Evolutionary conservation across 2,888 invertebrate species (phyloP), one percentile per base, ranked within the genome.

Genomic region (Brachyptera putata): DNA sequence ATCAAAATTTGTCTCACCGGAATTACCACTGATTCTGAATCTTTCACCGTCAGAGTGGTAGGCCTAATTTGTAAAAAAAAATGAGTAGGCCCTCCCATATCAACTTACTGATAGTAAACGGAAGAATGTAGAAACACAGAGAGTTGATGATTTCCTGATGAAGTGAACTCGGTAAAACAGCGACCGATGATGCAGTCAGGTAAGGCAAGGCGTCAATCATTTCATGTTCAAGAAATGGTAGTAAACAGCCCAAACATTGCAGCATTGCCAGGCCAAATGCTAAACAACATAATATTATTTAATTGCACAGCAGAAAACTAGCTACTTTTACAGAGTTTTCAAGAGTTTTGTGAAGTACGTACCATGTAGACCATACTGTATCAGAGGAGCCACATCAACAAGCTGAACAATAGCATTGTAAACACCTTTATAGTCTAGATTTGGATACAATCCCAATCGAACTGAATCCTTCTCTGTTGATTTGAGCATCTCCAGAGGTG

Each of bases 211-310:
- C 92, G 78, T 98, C 97, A 68, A 99, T 90, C 71, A 93, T 82
- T 73, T 98, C 97, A 73, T 94, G 90, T 74, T 98, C 97, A 71
- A 99, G 79, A 77, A 99, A 99, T 11, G 98, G 95, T 64, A 98
- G 83, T 67, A 99, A 81, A 73, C 96, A 96, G 65, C 95, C 93
- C 65, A 98, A 80, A 69, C 95, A 95, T 76, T 95, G 95, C 36
- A 99, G 82, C 57, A 97, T 84, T 25, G 94, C 89, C 79, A 93
- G 91, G 13, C 96, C 97, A 73, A 98, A 91, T 58, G 87, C 97
- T 95, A 74, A 0, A 80, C 77, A 62, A 63, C 64, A 63, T 61
- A 67, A 58, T n/a, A n/a, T n/a, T n/a, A n/a, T n/a, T n/a, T n/a
- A n/a, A n/a, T n/a, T n/a, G n/a, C n/a, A n/a, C n/a, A n/a, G n/a